Evolutionary conservation across 2,888 invertebrate species (phyloP).

Genomic region (Thymelicus lineola): DNA sequence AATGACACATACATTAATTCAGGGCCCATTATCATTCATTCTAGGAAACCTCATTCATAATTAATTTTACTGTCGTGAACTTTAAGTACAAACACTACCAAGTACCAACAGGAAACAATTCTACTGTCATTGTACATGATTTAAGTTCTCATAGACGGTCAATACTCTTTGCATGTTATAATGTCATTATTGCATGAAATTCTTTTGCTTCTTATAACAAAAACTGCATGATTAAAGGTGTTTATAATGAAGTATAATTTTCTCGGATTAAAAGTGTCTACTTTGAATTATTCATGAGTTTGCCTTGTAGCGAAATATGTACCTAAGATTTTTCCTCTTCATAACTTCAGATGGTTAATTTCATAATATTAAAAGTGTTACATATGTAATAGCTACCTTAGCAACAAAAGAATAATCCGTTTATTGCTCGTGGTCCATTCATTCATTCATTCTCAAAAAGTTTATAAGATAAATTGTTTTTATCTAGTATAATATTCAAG

Average conservation of each 20-base stretch:
- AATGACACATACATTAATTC: slow-evolving; percentile 40
- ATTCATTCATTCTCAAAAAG: too few species aligned
- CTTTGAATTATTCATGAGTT: slow-evolving; percentile 3
- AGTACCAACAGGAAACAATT: slow-evolving; percentile 52
- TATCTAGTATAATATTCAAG: too few species aligned
- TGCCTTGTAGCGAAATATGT: background rate
- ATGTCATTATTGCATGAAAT: slow-evolving; percentile 10
- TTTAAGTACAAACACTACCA: slow-evolving; percentile 43
- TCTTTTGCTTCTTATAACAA: background rate
- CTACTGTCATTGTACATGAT: slow-evolving; percentile 43
- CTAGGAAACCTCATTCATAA: slow-evolving; percentile 73
- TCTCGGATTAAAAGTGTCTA: slow-evolving; percentile 12
- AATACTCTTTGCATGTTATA: slow-evolving; percentile 32
- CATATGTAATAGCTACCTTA: too few species aligned
- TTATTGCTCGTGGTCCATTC: too few species aligned
- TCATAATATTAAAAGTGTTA: too few species aligned
- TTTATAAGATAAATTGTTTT: too few species aligned
- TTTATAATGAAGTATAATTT: slow-evolving; percentile 23
- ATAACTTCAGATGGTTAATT: background rate
- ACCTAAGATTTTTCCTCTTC: slow-evolving; percentile 7
- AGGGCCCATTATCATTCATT: slow-evolving; percentile 58
- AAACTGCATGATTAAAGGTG: background rate
- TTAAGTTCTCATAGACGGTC: slow-evolving; percentile 26
- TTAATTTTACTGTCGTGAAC: slow-evolving; percentile 65
- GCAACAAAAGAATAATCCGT: too few species aligned